A percentile compares a stretch with the other conserved stretches of the same genome.
Evolutionary conservation across 2,888 invertebrate genomes (phyloP).

Genomic region (Dione juno): DNA sequence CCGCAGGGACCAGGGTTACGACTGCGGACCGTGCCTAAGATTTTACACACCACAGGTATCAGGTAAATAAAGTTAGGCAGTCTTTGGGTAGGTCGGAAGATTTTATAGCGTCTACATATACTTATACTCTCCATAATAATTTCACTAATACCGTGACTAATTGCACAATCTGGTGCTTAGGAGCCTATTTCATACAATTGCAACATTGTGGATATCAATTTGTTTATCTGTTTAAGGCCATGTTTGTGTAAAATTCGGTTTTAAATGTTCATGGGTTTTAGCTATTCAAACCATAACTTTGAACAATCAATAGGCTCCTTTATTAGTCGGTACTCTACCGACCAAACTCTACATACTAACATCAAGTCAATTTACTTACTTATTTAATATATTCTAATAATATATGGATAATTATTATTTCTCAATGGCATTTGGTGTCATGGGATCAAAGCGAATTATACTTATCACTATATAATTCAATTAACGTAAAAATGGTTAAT

Average conservation of each 20-base stretch:
- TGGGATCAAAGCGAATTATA: constrained; percentile 59
- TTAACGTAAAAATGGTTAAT: constrained; percentile 47
- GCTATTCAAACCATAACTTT: not conserved
- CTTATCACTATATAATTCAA: constrained; percentile 52
- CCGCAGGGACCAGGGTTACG: constrained; percentile 69
- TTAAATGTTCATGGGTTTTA: constrained; percentile 5
- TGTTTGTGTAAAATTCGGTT: constrained; percentile 15
- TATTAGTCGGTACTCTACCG: constrained; percentile 62
- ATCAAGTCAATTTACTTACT: constrained; percentile 61
- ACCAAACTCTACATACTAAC: constrained; percentile 78
- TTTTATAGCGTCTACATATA: constrained; percentile 75
- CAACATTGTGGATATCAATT: not conserved
- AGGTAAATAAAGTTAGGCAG: constrained; percentile 80
- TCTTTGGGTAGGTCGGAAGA: constrained; percentile 84
- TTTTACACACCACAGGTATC: constrained; percentile 71
- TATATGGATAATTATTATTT: constrained; percentile 57
- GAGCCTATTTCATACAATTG: constrained; percentile 11
- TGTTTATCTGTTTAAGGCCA: constrained; percentile 6
- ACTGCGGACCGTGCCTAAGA: constrained; percentile 65
- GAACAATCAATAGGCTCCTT: constrained; percentile 15
- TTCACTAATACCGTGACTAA: constrained; percentile 62
- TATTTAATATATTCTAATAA: constrained; percentile 56
- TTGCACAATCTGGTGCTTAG: constrained; percentile 49
- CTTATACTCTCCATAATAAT: constrained; percentile 48
- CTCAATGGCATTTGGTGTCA: constrained; percentile 67